phyloP scores from a whole-genome alignment of 1,140 invertebrate genomes.

The Lasioglossum albipes region DNA sequence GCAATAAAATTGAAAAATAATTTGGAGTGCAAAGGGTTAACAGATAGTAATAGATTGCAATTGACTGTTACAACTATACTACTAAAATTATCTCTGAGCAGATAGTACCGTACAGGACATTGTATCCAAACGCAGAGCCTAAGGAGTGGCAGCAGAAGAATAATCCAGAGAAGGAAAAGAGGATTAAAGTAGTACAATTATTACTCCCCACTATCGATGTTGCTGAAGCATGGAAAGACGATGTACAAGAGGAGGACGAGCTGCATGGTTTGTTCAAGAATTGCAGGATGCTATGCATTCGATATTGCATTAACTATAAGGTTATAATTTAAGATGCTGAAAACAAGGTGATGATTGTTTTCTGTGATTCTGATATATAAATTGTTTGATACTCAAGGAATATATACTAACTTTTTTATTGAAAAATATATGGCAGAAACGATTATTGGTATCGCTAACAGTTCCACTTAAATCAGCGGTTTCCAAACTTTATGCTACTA shows the following conservation, averaged over 20 bases:
- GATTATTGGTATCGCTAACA: no score
- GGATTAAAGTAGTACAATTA: conserved; percentile 80
- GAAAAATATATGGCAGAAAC: no score
- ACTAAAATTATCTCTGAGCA: conserved; percentile 62
- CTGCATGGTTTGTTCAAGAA: conserved; percentile 57
- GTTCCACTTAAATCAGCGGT: no score
- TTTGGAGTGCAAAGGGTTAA: neutral
- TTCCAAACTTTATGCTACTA: no score
- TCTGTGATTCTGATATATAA: no score
- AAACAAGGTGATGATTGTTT: no score
- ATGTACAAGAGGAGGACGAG: conserved; percentile 80
- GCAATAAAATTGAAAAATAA: no score
- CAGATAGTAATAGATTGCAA: neutral
- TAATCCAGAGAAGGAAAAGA: conserved; percentile 78
- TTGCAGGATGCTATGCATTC: neutral
- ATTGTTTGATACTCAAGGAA: no score
- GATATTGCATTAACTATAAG: no score
- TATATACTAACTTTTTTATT: no score
- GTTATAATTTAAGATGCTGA: no score
- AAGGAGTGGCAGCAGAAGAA: conserved; percentile 81
- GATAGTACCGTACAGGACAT: conserved; percentile 81
- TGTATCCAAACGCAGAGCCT: conserved; percentile 82
- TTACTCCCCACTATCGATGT: conserved; percentile 79
- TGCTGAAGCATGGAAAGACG: conserved; percentile 77
- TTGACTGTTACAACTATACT: neutral